A percentile compares a stretch with the other conserved stretches of the same genome.
phyloP scores from a whole-genome alignment of 2,797 vertebrate genomes.

The Ptychadena robeensis region DNA sequence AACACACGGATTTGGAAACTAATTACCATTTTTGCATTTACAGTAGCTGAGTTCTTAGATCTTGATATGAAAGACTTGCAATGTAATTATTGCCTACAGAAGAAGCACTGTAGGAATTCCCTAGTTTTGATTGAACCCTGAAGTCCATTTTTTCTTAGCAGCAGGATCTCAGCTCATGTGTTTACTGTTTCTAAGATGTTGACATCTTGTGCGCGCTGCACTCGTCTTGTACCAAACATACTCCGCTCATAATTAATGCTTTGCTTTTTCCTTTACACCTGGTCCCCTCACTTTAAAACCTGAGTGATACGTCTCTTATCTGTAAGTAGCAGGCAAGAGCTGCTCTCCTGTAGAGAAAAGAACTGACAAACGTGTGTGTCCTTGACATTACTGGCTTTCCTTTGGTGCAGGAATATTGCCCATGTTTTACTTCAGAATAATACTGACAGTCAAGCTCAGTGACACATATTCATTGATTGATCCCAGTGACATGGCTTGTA shows the following conservation, averaged over 20 bases:
- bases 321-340: not conserved
- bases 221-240: not conserved
- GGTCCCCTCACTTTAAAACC: not conserved
- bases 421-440: constrained; percentile 20
- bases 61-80: not conserved
- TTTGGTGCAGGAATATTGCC: constrained; percentile 9
- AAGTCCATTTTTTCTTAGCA: constrained; percentile 6
- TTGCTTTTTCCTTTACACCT: constrained; percentile 38
- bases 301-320: constrained; percentile 16
- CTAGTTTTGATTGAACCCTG: not conserved
- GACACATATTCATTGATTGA: constrained; percentile 34
- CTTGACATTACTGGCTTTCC: constrained; percentile 19
- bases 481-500: constrained; percentile 4
- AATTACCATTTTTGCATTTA: not conserved
- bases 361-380: constrained; percentile 5
- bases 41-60: not conserved
- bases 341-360: not conserved
- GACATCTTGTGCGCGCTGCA: constrained; percentile 16
- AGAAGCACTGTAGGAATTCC: constrained; percentile 1
- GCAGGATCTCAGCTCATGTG: not conserved
- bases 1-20: not conserved
- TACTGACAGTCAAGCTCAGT: constrained; percentile 12
- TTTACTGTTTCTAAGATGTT: constrained; percentile 25
- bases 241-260: constrained; percentile 31
- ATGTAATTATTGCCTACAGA: not conserved